A percentile compares a stretch with the other conserved stretches of the same genome.
Conservation (phyloP, 2,888 invertebrate species). For the Melieria picta region DNA sequence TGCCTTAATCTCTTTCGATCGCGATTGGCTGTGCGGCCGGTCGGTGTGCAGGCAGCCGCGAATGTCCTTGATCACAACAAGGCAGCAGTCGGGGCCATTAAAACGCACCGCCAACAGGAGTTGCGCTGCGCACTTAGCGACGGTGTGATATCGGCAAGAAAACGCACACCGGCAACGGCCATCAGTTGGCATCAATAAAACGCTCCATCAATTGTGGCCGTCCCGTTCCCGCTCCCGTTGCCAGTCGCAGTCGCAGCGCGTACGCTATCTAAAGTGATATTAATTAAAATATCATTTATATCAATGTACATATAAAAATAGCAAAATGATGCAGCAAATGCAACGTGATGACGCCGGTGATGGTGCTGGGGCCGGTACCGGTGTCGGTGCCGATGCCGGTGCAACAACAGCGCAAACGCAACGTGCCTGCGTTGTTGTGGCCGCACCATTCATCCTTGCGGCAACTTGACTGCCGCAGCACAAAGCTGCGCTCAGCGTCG, state of each 20-base stretch:
- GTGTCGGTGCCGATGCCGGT: neutral
- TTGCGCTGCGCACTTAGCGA: constrained; percentile 26
- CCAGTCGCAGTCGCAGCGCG: neutral
- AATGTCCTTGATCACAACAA: constrained; percentile 35
- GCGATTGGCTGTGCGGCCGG: constrained; percentile 18
- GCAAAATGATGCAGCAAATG: constrained; percentile 33
- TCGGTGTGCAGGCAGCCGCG: constrained; percentile 6
- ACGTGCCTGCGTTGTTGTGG: too few species aligned
- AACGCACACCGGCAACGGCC: constrained; percentile 7
- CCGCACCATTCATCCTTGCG: too few species aligned
- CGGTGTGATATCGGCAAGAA: constrained; percentile 12
- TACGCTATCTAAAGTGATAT: constrained; percentile 41
- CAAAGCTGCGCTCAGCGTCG: too few species aligned
- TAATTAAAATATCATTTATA: constrained; percentile 43
- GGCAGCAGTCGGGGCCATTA: neutral
- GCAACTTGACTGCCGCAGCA: too few species aligned
- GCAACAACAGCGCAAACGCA: too few species aligned
- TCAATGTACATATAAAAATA: constrained; percentile 36
- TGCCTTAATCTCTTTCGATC: constrained; percentile 16
- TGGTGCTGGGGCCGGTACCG: constrained; percentile 27
- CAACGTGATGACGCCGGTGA: constrained; percentile 20
- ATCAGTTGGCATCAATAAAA: constrained; percentile 37
- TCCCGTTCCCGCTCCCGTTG: neutral
- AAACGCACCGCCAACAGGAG: neutral
- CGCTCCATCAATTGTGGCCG: constrained; percentile 32